phyloP scores from a whole-genome alignment of 2,113 vertebrate species.

The Oreocharis arfaki region DNA sequence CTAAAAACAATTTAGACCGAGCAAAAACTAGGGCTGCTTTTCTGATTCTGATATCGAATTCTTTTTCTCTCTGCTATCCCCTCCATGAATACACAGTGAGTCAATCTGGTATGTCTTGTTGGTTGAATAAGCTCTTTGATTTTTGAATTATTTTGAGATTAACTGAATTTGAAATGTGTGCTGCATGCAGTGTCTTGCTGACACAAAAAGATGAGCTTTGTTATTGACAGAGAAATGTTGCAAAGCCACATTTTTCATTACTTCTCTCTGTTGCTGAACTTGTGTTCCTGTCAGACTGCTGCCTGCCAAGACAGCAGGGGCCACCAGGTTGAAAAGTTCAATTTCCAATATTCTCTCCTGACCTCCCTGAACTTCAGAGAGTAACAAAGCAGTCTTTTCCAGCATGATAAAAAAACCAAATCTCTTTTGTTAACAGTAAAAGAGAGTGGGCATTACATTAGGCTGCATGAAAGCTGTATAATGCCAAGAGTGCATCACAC shows the following conservation, averaged over 20 bases:
- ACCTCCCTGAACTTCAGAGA: constrained; percentile 17
- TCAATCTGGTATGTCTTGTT: constrained; percentile 73
- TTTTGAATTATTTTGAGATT: constrained; percentile 81
- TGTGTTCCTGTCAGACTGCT: constrained; percentile 1
- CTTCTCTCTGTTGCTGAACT: constrained; percentile 35
- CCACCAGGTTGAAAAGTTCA: constrained; percentile 64
- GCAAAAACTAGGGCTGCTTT: constrained; percentile 60
- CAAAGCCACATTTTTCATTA: constrained; percentile 67
- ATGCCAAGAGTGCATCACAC: constrained; percentile 6
- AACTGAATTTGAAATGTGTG: constrained; percentile 78
- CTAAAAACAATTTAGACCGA: constrained; percentile 72
- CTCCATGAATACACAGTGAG: constrained; percentile 68
- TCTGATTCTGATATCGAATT: constrained; percentile 68
- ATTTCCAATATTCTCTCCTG: constrained; percentile 51
- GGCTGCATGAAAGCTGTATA: neutral
- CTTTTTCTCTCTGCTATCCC: constrained; percentile 45
- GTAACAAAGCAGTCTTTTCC: neutral
- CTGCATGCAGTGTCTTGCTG: constrained; percentile 70
- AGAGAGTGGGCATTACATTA: neutral
- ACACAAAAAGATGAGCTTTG: constrained; percentile 72
- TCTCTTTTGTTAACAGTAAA: constrained; percentile 7
- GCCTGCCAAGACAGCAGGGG: neutral
- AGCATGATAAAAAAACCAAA: neutral
- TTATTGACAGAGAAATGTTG: constrained; percentile 73
- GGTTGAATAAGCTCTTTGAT: constrained; percentile 79